Conservation (phyloP, 2,113 vertebrate genomes). For the Eira barbara region DNA sequence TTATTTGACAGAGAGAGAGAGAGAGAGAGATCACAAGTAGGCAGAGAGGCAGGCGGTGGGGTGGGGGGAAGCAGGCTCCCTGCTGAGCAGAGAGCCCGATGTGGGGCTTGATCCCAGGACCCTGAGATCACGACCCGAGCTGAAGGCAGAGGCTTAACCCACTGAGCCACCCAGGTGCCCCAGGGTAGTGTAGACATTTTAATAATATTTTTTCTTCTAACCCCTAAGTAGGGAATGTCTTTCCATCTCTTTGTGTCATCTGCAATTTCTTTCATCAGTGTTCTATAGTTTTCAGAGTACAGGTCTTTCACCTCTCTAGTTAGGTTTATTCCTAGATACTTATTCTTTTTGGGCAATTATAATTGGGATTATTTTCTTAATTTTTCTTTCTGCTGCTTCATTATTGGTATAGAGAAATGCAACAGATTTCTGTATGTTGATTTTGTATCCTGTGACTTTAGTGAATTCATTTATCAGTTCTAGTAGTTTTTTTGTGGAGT, state of each 20-base stretch:
- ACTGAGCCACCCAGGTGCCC: too few species aligned
- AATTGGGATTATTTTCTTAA: not conserved
- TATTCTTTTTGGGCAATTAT: not conserved
- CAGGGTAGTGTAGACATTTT: too few species aligned
- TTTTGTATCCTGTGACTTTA: not conserved
- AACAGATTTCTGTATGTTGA: not conserved
- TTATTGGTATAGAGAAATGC: not conserved
- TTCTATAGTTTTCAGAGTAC: not conserved
- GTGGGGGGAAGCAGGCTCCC: too few species aligned
- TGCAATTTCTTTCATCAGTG: not conserved
- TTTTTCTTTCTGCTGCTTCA: not conserved
- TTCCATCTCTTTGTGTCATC: not conserved
- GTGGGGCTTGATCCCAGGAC: too few species aligned
- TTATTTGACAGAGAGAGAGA: too few species aligned
- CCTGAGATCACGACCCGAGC: too few species aligned
- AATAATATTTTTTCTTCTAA: too few species aligned
- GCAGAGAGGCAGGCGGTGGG: too few species aligned
- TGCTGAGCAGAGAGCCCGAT: too few species aligned
- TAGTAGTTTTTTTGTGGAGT: not conserved
- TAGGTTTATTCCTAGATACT: not conserved
- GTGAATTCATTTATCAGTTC: not conserved
- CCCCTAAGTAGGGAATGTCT: too few species aligned
- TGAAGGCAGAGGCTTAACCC: too few species aligned
- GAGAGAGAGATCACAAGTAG: too few species aligned
- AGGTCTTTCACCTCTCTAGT: not conserved